phyloP scores from a whole-genome alignment of 2,797 vertebrate genomes.

The Limnodromus scolopaceus region DNA sequence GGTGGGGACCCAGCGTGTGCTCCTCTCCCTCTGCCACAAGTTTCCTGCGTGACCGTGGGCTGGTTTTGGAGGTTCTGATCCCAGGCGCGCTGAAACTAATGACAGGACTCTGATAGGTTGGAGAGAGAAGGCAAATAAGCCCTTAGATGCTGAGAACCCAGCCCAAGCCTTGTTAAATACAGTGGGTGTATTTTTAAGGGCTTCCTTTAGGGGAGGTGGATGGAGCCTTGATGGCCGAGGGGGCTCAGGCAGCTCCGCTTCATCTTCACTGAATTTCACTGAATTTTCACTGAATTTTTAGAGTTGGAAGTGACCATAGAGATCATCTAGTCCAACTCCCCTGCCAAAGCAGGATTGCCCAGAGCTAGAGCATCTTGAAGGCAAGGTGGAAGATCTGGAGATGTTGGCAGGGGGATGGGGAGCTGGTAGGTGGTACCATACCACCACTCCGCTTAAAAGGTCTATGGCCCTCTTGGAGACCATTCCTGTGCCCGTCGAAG shows the following conservation, averaged over 20 bases:
- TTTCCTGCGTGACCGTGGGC: not conserved
- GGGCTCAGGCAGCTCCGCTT: not conserved
- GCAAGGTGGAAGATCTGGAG: not conserved
- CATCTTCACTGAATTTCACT: too few relatives aligned
- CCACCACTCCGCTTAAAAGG: not conserved
- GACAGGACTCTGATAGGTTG: not conserved
- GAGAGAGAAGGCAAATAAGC: not conserved
- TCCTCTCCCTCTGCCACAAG: not conserved
- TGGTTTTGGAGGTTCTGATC: not conserved
- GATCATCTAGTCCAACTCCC: too few relatives aligned
- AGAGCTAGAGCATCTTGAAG: too few relatives aligned
- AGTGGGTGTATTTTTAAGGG: rapidly evolving
- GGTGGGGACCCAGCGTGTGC: not conserved
- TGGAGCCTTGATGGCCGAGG: rapidly evolving
- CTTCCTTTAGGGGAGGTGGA: not conserved
- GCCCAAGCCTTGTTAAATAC: not conserved
- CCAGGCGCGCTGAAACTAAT: not conserved
- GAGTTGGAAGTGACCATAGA: too few relatives aligned
- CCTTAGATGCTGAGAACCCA: not conserved
- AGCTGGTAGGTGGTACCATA: not conserved
- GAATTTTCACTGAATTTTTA: too few relatives aligned
- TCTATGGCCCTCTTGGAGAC: not conserved
- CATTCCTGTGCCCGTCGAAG: rapidly evolving
- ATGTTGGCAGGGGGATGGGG: not conserved
- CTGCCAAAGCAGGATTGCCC: too few relatives aligned